A percentile compares a stretch with the other conserved stretches of the same genome.
These are phyloP conservation scores for Paracyprichromis sp. DNA, from an alignment of 2,113 vertebrate genomes.

Conservation along the genomic window DNA sequence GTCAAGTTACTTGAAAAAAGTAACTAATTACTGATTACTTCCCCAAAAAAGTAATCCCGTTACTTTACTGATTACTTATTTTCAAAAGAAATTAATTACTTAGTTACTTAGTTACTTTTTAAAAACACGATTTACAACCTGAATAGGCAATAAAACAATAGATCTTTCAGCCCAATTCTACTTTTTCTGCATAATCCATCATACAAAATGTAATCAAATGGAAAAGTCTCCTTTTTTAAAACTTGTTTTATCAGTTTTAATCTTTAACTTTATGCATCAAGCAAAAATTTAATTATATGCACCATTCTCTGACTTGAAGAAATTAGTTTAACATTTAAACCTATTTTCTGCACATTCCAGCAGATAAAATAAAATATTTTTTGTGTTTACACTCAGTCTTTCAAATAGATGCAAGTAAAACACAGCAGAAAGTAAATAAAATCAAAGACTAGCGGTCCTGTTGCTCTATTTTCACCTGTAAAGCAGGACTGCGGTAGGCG, in stretches of 20 bases:
- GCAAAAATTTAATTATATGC: neutral
- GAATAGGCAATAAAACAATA: rapidly evolving
- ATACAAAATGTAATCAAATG: neutral
- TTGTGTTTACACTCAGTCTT: too few relatives aligned
- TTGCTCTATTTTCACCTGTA: too few relatives aligned
- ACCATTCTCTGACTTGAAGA: rapidly evolving
- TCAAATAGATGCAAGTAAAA: too few relatives aligned
- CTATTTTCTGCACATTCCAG: neutral
- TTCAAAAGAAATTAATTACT: neutral
- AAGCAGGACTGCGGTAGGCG: too few relatives aligned
- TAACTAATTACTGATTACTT: neutral
- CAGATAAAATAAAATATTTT: neutral
- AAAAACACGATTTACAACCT: neutral
- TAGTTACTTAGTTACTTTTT: neutral
- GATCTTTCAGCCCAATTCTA: neutral
- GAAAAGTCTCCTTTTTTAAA: rapidly evolving
- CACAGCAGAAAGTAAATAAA: rapidly evolving
- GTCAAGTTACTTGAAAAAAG: neutral
- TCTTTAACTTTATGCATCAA: neutral
- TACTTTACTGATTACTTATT: neutral
- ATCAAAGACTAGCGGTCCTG: too few relatives aligned
- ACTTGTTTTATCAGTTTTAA: neutral
- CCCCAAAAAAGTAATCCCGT: neutral
- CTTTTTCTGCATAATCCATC: neutral
- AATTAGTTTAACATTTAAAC: neutral